Base-by-base conservation (phyloP, 2,888 invertebrate species). In the Eristalinus aeneus region DNA sequence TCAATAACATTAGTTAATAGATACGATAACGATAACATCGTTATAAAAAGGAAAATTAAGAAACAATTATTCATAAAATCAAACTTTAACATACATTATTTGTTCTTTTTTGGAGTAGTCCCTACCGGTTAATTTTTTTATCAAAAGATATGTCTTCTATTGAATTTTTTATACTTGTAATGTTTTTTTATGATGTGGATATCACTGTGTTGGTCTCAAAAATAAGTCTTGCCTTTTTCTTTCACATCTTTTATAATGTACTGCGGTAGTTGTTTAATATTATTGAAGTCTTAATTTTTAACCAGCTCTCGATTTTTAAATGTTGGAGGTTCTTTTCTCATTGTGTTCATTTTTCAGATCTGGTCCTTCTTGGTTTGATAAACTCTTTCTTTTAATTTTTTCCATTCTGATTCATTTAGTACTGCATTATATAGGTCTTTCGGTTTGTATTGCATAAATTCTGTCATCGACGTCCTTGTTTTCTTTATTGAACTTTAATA, bases 171-270 rank as follows among this genome's bases (percentile, higher is more conserved):
- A 27, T 27, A 3, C 5, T 27, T 27, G 9, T 75, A 75, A 2
- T 11, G 12, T 58, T 56, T 68, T 67, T 79, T 79, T 46, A 79
- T 31, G 60, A 73, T 67, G 39, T 80, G 68, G 31, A 68, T 46
- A 16, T 80, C 63, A 2, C 58, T 63, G 2, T 74, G 11, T 36
- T 61, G 10, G 22, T 74, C 80, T 39, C 58, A 53, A 27, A 80
- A 80, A 80, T 68, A 5, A 3, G 27, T 81, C 12, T 32, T 69
- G n/a, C 20, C 31, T 39, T 75, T 75, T 56, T 65, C 53, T 20
- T 69, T 54, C 34, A 75, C 75, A 0, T 63, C 31, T 32, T 81
- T 81, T 4, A 71, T 71, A 23, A 81, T 68, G 27, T 81, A 81
- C 31, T 64, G 20, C 22, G 74, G 74, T n/a, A 80, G 11, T 10